Base-by-base conservation (phyloP, 2,888 invertebrate species). In the Hedya salicella region DNA sequence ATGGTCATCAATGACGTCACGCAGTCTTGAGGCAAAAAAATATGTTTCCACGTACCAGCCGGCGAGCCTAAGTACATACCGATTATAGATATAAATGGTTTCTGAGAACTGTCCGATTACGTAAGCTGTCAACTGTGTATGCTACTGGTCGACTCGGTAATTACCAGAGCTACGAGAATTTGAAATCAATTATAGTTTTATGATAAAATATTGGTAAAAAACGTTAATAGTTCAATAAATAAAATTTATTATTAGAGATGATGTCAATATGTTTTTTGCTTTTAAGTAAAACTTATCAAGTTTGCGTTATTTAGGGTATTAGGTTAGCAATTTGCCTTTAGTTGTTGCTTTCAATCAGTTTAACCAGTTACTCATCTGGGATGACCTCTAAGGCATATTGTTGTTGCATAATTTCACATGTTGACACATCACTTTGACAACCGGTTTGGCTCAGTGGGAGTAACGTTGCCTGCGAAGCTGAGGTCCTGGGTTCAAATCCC, bases 51-150 rank as follows among this genome's bases (percentile, higher is more conserved):
- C 74, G 83, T 82, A 85, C 74, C 74, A 68, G 73, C 78, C 72
- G 77, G 79, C 76, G 77, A 77, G 76, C 75, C 75, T 79, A 75
- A 80, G 76, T 76, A 83, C 75, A 75, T 75, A 79, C 72, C 78
- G 72, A 85, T 86, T 85, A 85, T 84, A 79, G 75, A 79, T 80
- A 81, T 77, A 79, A 85, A 85, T 85, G 74, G 79, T 75, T 90
- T 90, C 89, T 79, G 52, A 82, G 88, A 89, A 91, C 74, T 70
- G 81, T 78, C 75, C 77, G 83, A 83, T 91, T 89, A 87, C 90
- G 91, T 88, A 87, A 91, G 78, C 74, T 78, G 71, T 76, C 70
- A 68, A 66, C 69, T 66, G 73, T 74, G 67, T 80, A 78, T 76
- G 75, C 71, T 73, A 80, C 81, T 79, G 78, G 78, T 80, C 76